phyloP scores from a whole-genome alignment of 1,140 invertebrate species.

The Tenebrio molitor region DNA sequence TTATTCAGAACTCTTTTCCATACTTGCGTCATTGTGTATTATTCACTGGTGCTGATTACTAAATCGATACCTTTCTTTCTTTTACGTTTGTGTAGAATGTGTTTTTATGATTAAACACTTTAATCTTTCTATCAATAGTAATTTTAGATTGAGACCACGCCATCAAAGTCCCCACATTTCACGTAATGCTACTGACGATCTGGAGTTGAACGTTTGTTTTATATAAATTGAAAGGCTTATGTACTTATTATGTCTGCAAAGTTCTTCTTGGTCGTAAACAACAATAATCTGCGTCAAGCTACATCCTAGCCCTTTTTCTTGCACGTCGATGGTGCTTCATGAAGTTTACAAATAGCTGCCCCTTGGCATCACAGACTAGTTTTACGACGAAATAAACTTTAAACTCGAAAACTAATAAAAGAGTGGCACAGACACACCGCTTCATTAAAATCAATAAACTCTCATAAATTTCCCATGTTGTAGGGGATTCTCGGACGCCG shows the following conservation, averaged over 20 bases:
- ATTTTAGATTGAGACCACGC: too few relatives aligned
- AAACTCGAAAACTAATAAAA: slow-evolving; percentile 18
- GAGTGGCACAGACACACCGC: neutral
- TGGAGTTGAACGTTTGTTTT: neutral
- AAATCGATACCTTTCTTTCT: slow-evolving; percentile 14
- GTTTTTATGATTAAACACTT: too few relatives aligned
- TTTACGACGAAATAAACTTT: too few relatives aligned
- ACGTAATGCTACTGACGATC: too few relatives aligned
- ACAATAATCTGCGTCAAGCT: too few relatives aligned
- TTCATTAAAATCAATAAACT: slow-evolving; percentile 10
- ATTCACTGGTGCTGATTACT: slow-evolving; percentile 20
- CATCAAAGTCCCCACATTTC: too few relatives aligned
- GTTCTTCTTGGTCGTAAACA: neutral
- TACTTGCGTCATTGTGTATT: neutral
- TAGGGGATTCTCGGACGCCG: neutral
- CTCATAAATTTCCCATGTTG: slow-evolving; percentile 14
- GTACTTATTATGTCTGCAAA: neutral
- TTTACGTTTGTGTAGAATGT: neutral
- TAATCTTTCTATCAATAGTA: too few relatives aligned
- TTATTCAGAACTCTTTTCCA: too few relatives aligned
- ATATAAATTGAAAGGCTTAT: neutral
- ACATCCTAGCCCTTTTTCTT: too few relatives aligned
- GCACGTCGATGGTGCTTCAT: too few relatives aligned
- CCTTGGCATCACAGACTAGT: too few relatives aligned
- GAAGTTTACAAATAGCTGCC: too few relatives aligned